Conservation (phyloP, 2,797 vertebrate genomes). For the Chaetophractus vellerosus region DNA sequence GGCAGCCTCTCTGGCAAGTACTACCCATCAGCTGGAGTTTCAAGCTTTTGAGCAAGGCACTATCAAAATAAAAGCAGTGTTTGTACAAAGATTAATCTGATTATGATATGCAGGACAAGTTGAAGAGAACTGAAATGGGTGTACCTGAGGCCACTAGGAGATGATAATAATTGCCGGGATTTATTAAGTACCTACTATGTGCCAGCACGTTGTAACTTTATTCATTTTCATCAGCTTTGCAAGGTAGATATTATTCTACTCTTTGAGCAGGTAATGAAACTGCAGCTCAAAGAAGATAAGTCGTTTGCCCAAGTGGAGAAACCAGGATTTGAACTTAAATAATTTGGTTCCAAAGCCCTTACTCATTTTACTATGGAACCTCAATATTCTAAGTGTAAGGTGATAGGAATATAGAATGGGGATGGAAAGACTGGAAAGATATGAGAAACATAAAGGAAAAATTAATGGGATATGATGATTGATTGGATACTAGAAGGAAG, state of each 20-base stretch:
- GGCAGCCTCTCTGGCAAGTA: neutral
- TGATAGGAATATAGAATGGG: neutral
- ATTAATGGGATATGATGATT: neutral
- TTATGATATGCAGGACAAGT: neutral
- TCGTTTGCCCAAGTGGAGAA: neutral
- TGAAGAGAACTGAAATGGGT: neutral
- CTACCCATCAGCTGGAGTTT: neutral
- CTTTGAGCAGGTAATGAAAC: constrained; percentile 10
- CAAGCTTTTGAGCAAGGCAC: neutral
- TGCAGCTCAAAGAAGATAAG: neutral
- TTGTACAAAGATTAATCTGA: constrained; percentile 37
- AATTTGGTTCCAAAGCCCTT: neutral
- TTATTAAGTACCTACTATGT: neutral
- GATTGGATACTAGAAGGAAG: constrained; percentile 4
- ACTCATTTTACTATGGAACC: neutral
- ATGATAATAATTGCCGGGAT: neutral
- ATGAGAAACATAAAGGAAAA: constrained; percentile 43
- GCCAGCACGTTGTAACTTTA: neutral
- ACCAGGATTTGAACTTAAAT: neutral
- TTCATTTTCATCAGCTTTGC: constrained; percentile 11
- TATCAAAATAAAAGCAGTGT: constrained; percentile 12
- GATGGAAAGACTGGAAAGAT: neutral
- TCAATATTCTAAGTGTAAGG: neutral
- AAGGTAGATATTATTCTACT: neutral
- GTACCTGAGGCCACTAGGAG: neutral